These are phyloP conservation scores for Micrasema minimum DNA, from an alignment of 1,140 invertebrate species.

Conservation along the genomic window DNA sequence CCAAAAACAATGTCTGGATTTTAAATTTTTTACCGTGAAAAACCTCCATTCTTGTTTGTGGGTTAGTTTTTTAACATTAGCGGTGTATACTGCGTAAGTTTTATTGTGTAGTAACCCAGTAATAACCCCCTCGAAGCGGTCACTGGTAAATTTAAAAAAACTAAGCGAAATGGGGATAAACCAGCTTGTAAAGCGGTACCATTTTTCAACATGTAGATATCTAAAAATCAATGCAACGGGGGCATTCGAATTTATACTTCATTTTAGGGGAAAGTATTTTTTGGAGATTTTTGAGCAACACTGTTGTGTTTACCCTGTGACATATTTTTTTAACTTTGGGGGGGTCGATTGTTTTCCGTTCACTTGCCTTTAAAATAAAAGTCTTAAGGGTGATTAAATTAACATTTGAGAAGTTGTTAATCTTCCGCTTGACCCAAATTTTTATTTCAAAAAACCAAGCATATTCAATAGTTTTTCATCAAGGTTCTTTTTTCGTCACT, in stretches of 20 bases:
- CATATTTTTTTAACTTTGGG: constrained; percentile 81
- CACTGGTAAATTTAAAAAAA: constrained; percentile 93
- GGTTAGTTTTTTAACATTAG: constrained; percentile 62
- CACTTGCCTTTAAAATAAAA: constrained; percentile 84
- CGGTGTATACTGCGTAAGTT: constrained; percentile 62
- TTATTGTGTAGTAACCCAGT: constrained; percentile 84
- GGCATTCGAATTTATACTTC: constrained; percentile 96
- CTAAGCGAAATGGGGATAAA: constrained; percentile 87
- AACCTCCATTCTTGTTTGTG: constrained; percentile 61
- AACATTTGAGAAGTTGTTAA: constrained; percentile 85
- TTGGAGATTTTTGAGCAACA: constrained; percentile 77
- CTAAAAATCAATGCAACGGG: constrained; percentile 88
- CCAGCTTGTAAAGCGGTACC: constrained; percentile 89
- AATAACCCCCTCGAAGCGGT: constrained; percentile 88
- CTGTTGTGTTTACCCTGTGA: constrained; percentile 83
- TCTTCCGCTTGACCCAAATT: constrained; percentile 82
- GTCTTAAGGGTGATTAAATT: constrained; percentile 90
- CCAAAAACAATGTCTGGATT: constrained; percentile 76
- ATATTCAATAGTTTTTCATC: constrained; percentile 96
- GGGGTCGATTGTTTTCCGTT: constrained; percentile 88
- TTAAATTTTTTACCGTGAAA: constrained; percentile 57
- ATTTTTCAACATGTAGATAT: constrained; percentile 90
- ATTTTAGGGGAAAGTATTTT: constrained; percentile 83
- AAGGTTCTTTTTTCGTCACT: constrained; percentile 89
- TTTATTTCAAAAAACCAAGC: constrained; percentile 92